Percentiles rank a stretch among this genome's conserved stretches.
Evolutionary conservation across 2,797 vertebrate genomes (phyloP).

Genomic region (Coccyzus lansbergi): DNA sequence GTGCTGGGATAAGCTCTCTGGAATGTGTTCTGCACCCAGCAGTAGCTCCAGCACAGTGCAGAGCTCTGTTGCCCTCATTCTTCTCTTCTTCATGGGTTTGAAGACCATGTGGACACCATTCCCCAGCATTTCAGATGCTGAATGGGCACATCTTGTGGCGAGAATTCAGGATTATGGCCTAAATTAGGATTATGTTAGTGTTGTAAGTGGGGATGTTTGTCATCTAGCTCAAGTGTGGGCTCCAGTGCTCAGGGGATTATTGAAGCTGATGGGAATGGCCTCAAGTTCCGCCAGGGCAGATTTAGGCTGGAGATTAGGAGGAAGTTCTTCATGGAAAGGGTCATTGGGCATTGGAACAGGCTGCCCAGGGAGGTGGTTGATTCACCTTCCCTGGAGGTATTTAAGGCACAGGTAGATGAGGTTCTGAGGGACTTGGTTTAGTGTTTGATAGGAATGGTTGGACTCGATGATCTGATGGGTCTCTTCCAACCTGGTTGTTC

Average conservation of each 20-base stretch:
- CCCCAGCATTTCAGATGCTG: neutral
- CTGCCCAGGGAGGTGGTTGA: too few species aligned
- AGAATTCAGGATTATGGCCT: neutral
- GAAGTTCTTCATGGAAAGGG: too few species aligned
- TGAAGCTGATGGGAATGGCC: rapidly evolving
- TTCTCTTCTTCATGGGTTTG: rapidly evolving
- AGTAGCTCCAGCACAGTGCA: neutral
- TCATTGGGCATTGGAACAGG: too few species aligned
- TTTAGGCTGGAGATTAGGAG: too few species aligned
- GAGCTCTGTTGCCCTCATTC: neutral
- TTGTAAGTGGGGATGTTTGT: neutral
- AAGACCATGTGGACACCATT: rapidly evolving
- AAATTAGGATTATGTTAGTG: too few species aligned
- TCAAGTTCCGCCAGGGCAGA: too few species aligned
- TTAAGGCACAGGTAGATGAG: too few species aligned
- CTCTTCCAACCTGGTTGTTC: too few species aligned
- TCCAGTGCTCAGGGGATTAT: neutral
- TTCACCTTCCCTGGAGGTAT: too few species aligned
- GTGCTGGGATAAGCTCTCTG: rapidly evolving
- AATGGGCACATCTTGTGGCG: rapidly evolving
- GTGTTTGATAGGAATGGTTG: too few species aligned
- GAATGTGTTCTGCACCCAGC: neutral
- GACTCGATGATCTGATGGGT: too few species aligned
- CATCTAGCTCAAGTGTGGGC: rapidly evolving
- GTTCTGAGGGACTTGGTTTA: too few species aligned